A percentile compares a stretch with the other conserved stretches of the same genome.
Conservation (phyloP, 2,888 invertebrate species). For the Copidosoma aretas region DNA sequence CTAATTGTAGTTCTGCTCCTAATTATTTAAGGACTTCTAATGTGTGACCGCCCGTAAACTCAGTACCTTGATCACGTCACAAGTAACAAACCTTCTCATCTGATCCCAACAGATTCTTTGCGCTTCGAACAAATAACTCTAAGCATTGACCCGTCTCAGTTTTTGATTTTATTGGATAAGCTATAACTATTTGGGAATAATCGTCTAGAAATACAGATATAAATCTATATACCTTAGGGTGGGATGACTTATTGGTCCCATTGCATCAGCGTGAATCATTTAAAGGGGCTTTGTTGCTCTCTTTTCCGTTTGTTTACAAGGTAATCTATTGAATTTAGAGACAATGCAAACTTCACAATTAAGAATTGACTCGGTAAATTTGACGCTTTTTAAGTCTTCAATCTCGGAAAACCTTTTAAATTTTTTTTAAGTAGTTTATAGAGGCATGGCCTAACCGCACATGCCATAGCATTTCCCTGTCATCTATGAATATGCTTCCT, state of each 20-base stretch:
- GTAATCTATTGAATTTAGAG: constrained; percentile 8
- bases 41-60: no score
- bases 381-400: not conserved
- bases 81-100: no score
- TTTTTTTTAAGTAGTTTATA: not conserved
- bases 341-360: constrained; percentile 5
- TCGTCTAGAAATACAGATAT: no score
- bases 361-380: not conserved
- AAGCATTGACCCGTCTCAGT: no score
- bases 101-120: no score
- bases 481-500: not conserved
- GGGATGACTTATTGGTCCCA: not conserved
- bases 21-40: no score
- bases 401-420: constrained; percentile 1
- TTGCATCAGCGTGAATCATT: constrained; percentile 4
- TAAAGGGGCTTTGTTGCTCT: constrained; percentile 8
- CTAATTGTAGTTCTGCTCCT: no score
- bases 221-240: no score
- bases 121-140: no score
- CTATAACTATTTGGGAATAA: no score
- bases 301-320: not conserved
- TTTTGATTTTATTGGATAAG: no score
- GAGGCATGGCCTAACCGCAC: constrained; percentile 1
- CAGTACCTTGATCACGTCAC: no score
- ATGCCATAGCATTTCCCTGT: constrained; percentile 5